Conservation (phyloP, 2,888 invertebrate species). For the Galeruca laticollis region DNA sequence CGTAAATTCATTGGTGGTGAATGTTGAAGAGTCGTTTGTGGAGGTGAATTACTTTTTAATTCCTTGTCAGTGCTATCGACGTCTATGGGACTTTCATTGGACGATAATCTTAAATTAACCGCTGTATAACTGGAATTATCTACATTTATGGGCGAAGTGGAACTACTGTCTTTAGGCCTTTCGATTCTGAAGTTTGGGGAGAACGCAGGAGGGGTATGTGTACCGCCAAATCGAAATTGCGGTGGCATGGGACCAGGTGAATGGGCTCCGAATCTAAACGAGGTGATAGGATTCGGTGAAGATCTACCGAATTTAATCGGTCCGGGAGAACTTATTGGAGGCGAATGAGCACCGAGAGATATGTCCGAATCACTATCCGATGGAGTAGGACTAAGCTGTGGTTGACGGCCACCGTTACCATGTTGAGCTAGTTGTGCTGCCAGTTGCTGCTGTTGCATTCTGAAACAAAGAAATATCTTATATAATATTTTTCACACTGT, state of each 20-base stretch:
- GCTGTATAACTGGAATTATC: slow-evolving; percentile 54
- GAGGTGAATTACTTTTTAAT: slow-evolving; percentile 56
- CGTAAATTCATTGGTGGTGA: slow-evolving; percentile 64
- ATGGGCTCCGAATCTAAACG: slow-evolving; percentile 66
- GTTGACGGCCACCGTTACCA: slow-evolving; percentile 55
- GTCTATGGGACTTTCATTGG: slow-evolving; percentile 60
- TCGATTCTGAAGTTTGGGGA: slow-evolving; percentile 58
- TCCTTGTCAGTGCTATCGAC: slow-evolving; percentile 58
- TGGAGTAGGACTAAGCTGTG: slow-evolving; percentile 63
- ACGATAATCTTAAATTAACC: slow-evolving; percentile 54
- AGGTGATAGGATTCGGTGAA: slow-evolving; percentile 62
- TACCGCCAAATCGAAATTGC: slow-evolving; percentile 64
- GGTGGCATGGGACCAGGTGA: slow-evolving; percentile 67
- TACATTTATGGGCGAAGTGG: slow-evolving; percentile 58
- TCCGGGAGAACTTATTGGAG: slow-evolving; percentile 63
- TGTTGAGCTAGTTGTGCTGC: slow-evolving; percentile 65
- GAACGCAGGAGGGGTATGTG: slow-evolving; percentile 58
- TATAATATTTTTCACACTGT: too few species aligned
- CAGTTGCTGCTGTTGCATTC: slow-evolving; percentile 66
- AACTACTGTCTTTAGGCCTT: slow-evolving; percentile 51
- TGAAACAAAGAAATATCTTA: slow-evolving; percentile 55
- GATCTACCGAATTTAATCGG: slow-evolving; percentile 60
- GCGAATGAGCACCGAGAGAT: slow-evolving; percentile 65
- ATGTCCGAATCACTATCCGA: slow-evolving; percentile 68
- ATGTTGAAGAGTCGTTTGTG: slow-evolving; percentile 54